Base-by-base conservation (phyloP, 2,797 vertebrate species). In the Melanotaenia boesemani region DNA sequence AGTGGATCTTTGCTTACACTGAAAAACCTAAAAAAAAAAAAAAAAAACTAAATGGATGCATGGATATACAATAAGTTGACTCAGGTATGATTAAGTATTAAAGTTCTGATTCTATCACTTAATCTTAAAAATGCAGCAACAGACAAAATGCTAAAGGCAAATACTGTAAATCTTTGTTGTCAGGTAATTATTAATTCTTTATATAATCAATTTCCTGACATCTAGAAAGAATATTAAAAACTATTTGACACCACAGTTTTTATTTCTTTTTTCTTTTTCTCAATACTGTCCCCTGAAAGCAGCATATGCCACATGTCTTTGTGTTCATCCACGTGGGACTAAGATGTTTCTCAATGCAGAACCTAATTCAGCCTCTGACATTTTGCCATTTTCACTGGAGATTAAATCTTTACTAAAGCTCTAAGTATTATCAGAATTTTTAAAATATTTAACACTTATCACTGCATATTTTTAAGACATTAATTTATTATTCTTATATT, bases 341-440 rank as follows among this genome's bases (percentile, higher is more conserved):
- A 63, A 79, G 37, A 68, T 65, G 59, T 63, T 76, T 79, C 79
- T 80, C 63, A 61, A 41, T 54, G 69, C 79, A 72, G 66, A 86
- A 71, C 69, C 68, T 77, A 70, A 76, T 82, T 84, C 26, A 70
- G 65, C 81, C 77, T 74, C 63, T 86, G 81, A 74, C 76, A 77
- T 79, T 87, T 80, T 48, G 34, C 46, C 76, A 69, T 87, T 90
- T 78, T 72, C 63, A 39, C 10, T 70, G 67, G 30, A 82, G 50
- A 54, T 3, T 1, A 54, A 11, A 84, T 71, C 41, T 77, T 28
- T 9, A 30, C 67, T 68, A 57, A 63, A 63, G 59, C 37, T 62
- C 30, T 18, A 30, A 24, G 2, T 44, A 22, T 50, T 66, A 50
- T 60, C 69, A 67, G 44, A 30, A 28, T 79, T 67, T 24, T 12